Percentiles rank a stretch among this genome's conserved stretches.
Evolutionary conservation across 2,113 vertebrate genomes (phyloP).

Genomic region (Hippoglossus stenolepis): DNA sequence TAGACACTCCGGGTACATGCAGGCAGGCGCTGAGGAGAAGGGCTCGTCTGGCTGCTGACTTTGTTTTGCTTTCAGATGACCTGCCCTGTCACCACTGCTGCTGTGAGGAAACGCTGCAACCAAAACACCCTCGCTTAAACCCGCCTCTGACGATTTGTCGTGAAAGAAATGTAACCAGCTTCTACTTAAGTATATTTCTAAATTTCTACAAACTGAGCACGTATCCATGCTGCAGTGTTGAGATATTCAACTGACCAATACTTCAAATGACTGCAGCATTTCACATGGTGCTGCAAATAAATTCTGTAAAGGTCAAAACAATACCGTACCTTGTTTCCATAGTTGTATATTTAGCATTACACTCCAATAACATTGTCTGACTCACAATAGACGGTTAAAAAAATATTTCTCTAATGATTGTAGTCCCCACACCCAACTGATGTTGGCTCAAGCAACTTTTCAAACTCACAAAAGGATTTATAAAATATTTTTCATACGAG

Average conservation of each 20-base stretch:
- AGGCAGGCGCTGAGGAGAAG: slow-evolving; percentile 26
- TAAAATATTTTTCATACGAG: not conserved
- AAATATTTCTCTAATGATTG: not conserved
- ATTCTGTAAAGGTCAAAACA: not conserved
- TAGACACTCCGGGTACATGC: slow-evolving; percentile 21
- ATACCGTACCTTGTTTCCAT: not conserved
- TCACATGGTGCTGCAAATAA: too few relatives aligned
- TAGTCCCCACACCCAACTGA: not conserved
- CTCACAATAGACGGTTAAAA: not conserved
- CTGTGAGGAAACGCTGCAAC: slow-evolving; percentile 12
- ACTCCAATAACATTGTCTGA: not conserved
- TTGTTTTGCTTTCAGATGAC: slow-evolving; percentile 62
- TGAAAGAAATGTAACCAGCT: slow-evolving; percentile 1
- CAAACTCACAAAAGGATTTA: not conserved
- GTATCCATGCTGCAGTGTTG: too few relatives aligned
- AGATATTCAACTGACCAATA: not conserved
- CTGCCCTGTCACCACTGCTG: slow-evolving; percentile 21
- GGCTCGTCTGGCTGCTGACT: slow-evolving; percentile 31
- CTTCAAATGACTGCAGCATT: not conserved
- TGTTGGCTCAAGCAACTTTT: not conserved
- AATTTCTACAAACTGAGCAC: too few relatives aligned
- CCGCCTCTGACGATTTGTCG: not conserved
- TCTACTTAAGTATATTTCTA: not conserved
- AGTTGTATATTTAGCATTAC: not conserved
- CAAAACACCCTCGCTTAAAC: slow-evolving; percentile 7